These are phyloP conservation scores for Phyllopteryx taeniolatus DNA, from an alignment of 2,113 vertebrate species.

Conservation along the genomic window DNA sequence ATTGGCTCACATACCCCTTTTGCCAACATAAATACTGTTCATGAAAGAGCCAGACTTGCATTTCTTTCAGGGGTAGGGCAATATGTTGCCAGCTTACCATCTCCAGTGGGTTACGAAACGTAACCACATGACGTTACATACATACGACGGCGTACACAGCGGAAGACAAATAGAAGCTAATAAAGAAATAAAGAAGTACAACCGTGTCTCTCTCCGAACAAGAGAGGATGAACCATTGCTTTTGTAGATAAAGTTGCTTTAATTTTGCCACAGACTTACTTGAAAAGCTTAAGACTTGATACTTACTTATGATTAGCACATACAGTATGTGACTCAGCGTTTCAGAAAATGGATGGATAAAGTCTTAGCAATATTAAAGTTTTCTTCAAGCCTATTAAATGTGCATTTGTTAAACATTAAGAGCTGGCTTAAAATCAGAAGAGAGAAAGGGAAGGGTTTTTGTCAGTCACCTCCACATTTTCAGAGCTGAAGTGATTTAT, in stretches of 20 bases:
- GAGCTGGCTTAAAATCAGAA: too few species aligned
- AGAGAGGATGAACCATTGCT: constrained; percentile 30
- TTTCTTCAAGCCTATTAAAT: too few species aligned
- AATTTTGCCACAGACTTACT: too few species aligned
- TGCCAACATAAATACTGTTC: constrained; percentile 37
- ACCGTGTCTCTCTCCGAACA: constrained; percentile 29
- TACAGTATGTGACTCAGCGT: too few species aligned
- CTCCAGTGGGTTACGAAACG: constrained; percentile 27
- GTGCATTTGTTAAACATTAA: too few species aligned
- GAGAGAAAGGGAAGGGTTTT: too few species aligned
- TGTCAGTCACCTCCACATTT: too few species aligned
- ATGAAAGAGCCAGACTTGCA: constrained; percentile 45
- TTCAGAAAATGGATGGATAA: too few species aligned
- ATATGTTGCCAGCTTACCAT: constrained; percentile 36
- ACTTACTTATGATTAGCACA: too few species aligned
- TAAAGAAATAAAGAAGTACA: constrained; percentile 28
- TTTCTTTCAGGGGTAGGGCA: constrained; percentile 32
- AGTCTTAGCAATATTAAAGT: too few species aligned
- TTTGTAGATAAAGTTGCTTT: constrained; percentile 20
- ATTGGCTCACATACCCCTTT: constrained; percentile 14
- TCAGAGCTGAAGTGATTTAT: too few species aligned
- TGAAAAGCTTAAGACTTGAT: too few species aligned
- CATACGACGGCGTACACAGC: constrained; percentile 8
- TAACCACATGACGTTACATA: constrained; percentile 15
- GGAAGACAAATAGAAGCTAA: constrained; percentile 24